Base-by-base conservation (phyloP, 2,113 vertebrate genomes). In the Trinectes maculatus region DNA sequence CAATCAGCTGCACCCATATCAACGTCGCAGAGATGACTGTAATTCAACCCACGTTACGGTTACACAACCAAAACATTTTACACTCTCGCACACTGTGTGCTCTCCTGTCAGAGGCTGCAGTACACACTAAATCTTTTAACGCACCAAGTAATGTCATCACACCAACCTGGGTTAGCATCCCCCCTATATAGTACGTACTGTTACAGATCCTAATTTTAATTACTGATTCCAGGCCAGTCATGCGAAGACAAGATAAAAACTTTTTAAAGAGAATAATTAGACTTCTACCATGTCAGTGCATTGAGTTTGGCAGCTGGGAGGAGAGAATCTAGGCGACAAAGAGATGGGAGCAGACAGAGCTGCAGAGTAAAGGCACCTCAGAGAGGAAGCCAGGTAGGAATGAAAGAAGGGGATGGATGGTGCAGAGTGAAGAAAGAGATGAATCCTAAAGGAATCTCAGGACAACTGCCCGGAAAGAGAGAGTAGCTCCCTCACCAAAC, bases 381-480 rank as follows among this genome's bases (percentile, higher is more conserved):
- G 61, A 74, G 72, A 72, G 42, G n/a, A 67, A 57, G 59, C 49
- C 49, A 65, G 60, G 37, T 31, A 71, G 37, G 60, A 28, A 40
- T 31, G 22, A 24, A 36, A 44, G 15, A 62, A 63, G n/a, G 34
- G 52, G 54, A 58, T 54, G 4, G 19, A 79, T 34, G 48, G 51
- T 49, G 52, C 54, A 51, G 61, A 73, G 58, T 40, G 75, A 65
- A 61, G 70, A 28, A 51, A 43, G 74, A 56, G 56, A 53, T 1
- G 21, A 46, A 78, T 36, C 40, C 53, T 60, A 52, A 56, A 76
- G 68, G 68, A 85, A 73, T 84, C 74, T 84, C 84, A 71, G 78
- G 79, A 76, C 66, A 68, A 43, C 74, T 69, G 66, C 62, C 65
- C 65, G 64, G 71, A 85, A 74, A 78, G 73, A 78, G 68, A 63